Evolutionary conservation across 2,797 vertebrate genomes (phyloP).

Genomic region (Enteromius argenteus): DNA sequence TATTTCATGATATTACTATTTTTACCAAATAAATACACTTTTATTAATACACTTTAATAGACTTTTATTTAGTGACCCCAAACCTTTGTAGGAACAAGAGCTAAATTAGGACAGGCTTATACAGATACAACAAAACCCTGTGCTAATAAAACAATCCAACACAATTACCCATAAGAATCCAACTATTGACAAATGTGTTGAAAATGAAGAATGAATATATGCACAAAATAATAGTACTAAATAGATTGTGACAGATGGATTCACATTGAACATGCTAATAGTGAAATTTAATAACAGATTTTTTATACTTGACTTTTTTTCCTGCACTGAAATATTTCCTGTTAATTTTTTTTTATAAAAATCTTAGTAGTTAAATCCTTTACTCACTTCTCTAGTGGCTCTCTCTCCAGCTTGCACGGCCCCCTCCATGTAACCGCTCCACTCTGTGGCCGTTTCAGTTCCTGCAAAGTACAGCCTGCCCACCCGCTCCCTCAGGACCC

Average conservation of each 20-base stretch:
- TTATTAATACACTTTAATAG: too few relatives aligned
- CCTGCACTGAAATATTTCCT: background rate
- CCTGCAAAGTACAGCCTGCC: conserved; percentile 92
- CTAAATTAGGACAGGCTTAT: background rate
- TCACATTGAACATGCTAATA: background rate
- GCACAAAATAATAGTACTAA: background rate
- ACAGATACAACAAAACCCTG: background rate
- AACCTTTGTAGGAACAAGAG: background rate
- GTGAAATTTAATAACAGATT: background rate
- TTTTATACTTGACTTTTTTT: background rate
- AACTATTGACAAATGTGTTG: background rate
- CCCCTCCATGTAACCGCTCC: conserved; percentile 99
- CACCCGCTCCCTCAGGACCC: conserved; percentile 89
- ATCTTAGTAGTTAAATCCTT: background rate
- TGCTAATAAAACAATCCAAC: background rate
- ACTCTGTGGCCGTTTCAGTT: conserved; percentile 94
- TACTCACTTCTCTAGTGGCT: conserved; percentile 91
- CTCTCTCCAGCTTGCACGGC: conserved; percentile 95
- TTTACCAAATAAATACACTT: background rate
- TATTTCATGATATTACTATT: background rate
- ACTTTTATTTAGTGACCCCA: background rate
- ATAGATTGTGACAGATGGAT: background rate
- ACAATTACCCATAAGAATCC: background rate
- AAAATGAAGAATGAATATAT: background rate
- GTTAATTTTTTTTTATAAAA: background rate